Evolutionary conservation across 35 echinoderm and acorn worm genomes (phyloP).

Genomic region (Stichopus chloronotus): DNA sequence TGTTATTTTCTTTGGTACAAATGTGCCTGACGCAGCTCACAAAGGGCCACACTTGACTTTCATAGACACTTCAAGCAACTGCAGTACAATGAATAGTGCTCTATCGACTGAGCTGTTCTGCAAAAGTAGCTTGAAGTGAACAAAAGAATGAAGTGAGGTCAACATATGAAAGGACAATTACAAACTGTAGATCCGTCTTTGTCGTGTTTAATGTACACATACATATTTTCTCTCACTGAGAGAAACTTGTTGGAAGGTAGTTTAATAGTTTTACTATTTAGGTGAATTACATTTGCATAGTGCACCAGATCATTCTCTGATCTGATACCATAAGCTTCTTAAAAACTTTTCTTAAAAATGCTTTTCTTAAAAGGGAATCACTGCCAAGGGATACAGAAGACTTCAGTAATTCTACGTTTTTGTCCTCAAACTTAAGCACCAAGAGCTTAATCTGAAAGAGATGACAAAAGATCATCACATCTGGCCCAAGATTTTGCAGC

Average conservation of each 20-base stretch:
- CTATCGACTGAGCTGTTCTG: background rate
- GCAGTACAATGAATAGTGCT: background rate
- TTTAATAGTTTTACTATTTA: background rate
- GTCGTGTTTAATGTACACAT: no score
- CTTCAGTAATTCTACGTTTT: background rate
- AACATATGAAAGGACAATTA: background rate
- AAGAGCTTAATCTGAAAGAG: no score
- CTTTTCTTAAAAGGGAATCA: background rate
- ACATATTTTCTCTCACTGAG: no score
- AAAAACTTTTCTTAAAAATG: background rate
- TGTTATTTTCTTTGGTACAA: background rate
- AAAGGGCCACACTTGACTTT: background rate
- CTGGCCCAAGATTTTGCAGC: no score
- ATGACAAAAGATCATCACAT: no score
- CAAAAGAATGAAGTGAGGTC: background rate
- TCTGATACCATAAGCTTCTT: background rate
- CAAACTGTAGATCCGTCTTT: no score
- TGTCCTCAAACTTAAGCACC: no score
- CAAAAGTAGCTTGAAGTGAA: background rate
- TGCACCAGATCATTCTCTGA: background rate
- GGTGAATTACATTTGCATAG: background rate
- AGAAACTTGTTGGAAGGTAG: no score
- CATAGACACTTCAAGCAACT: background rate
- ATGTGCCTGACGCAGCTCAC: background rate
- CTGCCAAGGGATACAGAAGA: constrained; percentile 38